Evolutionary conservation across 2,888 invertebrate species (phyloP), one percentile per base, ranked within the genome.

Genomic region (Ligdia adustata): DNA sequence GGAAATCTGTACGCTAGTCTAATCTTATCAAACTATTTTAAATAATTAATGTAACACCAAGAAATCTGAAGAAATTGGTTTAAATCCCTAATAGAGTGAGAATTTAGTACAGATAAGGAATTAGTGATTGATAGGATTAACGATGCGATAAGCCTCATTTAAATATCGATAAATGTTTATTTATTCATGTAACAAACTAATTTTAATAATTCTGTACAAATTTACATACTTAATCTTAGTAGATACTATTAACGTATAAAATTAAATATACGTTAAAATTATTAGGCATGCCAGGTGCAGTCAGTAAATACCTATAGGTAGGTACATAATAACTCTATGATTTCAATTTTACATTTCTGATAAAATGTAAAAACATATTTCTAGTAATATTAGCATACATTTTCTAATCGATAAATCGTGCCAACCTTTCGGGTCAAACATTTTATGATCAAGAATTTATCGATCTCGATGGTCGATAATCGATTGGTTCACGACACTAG

Each of bases 391-490:
- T 75, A 74, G 75, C 76, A 82, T 82, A 73, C 65, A 72, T 75
- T 75, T 73, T 73, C 72, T 64, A 66, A 70, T 68, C 75, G 69
- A 81, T 81, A 81, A 82, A 84, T 84, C 82, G 75, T 74, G 73
- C 69, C 75, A 78, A 77, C 80, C 79, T 73, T 57, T 47, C 58
- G 54, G 86, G 85, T 85, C 83, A 85, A 78, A 77, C 69, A 73
- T 75, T 74, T 74, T 73, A 71, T 57, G 60, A 64, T 65, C 64
- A 64, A 66, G 67, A 65, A 75, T 75, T 69, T 78, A 82, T 87
- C 87, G 79, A 82, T 75, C 68, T 58, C 60, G 72, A 75, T 75
- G 70, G 72, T 73, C 72, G 79, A 77, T 76, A 72, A 67, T 68
- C 66, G 67, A 69, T 69, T 68, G 60, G 57, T 66, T 66, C 69